A percentile compares a stretch with the other conserved stretches of the same genome.
Conservation (phyloP, 2,888 invertebrate genomes). For the Zaprionus obscuricornis region DNA sequence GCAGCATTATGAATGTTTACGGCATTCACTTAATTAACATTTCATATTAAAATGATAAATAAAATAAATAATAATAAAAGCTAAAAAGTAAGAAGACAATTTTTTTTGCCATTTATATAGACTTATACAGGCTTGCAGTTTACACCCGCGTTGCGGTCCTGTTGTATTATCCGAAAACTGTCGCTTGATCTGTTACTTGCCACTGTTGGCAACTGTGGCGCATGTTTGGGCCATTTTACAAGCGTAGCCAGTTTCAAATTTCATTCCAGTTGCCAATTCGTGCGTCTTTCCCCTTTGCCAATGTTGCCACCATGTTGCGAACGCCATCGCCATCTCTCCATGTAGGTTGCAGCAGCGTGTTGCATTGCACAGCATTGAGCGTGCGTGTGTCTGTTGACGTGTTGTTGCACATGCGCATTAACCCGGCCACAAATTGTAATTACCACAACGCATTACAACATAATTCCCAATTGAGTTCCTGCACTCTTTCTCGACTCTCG, state of each 20-base stretch:
- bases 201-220: conserved; percentile 72
- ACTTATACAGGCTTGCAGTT: background rate
- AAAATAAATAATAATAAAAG: too few species aligned
- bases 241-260: conserved; percentile 76
- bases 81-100: too few species aligned
- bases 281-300: background rate
- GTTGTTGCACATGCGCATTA: conserved; percentile 80
- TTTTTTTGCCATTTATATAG: too few species aligned
- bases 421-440: conserved; percentile 77
- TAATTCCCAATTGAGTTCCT: conserved; percentile 61
- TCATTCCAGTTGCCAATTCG: conserved; percentile 59
- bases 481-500: conserved; percentile 29
- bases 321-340: conserved; percentile 27
- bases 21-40: background rate
- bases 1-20: background rate
- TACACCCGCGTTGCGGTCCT: conserved; percentile 31
- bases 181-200: conserved; percentile 65
- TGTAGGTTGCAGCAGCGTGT: conserved; percentile 29
- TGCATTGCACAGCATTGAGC: conserved; percentile 13
- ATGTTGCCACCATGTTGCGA: background rate
- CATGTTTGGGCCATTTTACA: conserved; percentile 78
- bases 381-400: conserved; percentile 63
- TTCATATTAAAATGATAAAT: background rate
- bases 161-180: conserved; percentile 58
- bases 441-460: conserved; percentile 79